Evolutionary conservation across 2,888 invertebrate species (phyloP).

Genomic region (Nemoura dubitans): DNA sequence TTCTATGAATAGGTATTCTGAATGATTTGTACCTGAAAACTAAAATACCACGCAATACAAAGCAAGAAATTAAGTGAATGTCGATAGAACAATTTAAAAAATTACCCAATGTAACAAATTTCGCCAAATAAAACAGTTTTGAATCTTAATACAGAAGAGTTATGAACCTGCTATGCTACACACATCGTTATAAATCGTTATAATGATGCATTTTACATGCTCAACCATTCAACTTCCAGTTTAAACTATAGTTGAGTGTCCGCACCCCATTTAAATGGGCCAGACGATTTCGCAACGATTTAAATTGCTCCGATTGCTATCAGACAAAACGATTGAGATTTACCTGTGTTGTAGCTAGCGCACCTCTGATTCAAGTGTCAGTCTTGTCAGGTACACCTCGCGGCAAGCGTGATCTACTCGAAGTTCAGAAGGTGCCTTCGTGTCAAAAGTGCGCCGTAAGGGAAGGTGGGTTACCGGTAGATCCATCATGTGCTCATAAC

Average conservation of each 20-base stretch:
- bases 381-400: background rate
- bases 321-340: background rate
- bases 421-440: background rate
- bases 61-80: background rate
- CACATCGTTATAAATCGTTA: too few relatives aligned
- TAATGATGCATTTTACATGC: too few relatives aligned
- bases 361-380: background rate
- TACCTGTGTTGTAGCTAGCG: background rate
- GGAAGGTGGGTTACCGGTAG: slow-evolving; percentile 7
- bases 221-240: too few relatives aligned
- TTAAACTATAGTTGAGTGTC: background rate
- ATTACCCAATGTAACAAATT: background rate
- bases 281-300: background rate
- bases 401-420: background rate
- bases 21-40: background rate
- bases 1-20: background rate
- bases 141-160: background rate
- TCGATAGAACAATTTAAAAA: background rate
- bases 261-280: background rate
- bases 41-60: background rate
- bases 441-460: background rate
- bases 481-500: background rate
- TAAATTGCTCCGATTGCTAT: background rate
- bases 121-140: background rate
- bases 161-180: background rate